Evolutionary conservation across 2,888 invertebrate genomes (phyloP).

Genomic region (Creontiades dilutus): DNA sequence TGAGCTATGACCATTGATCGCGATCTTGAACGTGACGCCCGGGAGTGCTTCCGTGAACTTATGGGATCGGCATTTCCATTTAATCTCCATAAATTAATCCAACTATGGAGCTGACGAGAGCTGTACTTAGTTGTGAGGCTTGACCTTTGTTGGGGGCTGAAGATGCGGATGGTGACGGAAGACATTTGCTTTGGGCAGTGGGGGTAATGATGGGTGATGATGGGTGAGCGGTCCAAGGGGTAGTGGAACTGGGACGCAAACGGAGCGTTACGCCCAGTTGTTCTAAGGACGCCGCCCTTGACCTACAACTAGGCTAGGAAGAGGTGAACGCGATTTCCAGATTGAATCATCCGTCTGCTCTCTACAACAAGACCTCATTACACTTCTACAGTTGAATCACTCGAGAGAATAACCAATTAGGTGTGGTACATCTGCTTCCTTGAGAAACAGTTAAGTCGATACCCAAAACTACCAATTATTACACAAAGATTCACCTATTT

Average conservation of each 20-base stretch:
- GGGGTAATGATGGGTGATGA: neutral
- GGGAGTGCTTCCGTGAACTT: neutral
- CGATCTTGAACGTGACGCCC: neutral
- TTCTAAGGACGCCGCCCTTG: neutral
- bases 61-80: neutral
- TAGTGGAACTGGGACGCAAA: neutral
- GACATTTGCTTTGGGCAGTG: neutral
- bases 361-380: too few species aligned
- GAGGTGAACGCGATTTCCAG: too few species aligned
- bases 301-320: neutral
- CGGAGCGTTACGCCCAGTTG: neutral
- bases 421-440: too few species aligned
- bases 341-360: too few species aligned
- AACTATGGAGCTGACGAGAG: neutral
- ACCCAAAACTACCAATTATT: too few species aligned
- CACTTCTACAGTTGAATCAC: too few species aligned
- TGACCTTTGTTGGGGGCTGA: neutral
- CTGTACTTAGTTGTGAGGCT: neutral
- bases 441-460: too few species aligned
- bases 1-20: neutral
- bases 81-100: slow-evolving; percentile 7
- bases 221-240: too few species aligned
- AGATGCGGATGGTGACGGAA: neutral
- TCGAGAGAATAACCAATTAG: too few species aligned
- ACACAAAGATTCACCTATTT: too few species aligned